Base-by-base conservation (phyloP, 2,113 vertebrate species). In the Hemichromis elongatus region DNA sequence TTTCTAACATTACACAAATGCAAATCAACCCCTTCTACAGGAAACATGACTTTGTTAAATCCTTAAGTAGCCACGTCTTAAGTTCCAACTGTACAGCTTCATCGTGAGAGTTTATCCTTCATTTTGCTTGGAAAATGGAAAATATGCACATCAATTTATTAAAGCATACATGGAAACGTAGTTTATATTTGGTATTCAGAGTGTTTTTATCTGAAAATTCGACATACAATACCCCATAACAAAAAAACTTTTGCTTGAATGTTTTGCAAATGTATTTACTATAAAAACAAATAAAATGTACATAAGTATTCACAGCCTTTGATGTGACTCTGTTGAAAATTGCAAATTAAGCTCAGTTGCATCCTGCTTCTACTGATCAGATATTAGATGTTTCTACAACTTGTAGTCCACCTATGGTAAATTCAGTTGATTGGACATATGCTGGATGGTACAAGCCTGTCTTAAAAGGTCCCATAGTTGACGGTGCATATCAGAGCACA, bases 171-270 rank as follows among this genome's bases (percentile, higher is more conserved):
- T 0, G 0, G 28, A 59, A 59, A 10, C 56, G n/a, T n/a, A n/a
- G n/a, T n/a, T n/a, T n/a, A n/a, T n/a, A n/a, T n/a, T 18, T 18
- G 30, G 0, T 30, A 59, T 57, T 30, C 33, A 35, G 33, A 4
- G 55, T 57, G 1, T 26, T 55, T 26, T 26, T 57, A 28, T 26
- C 26, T 1, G 0, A 30, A 59, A 59, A 18, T 30, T 59, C 56
- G 30, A 59, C 26, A 18, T 30, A 30, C 56, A 59, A 2, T 57
- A 2, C 28, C 7, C 14, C 56, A 59, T 6, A n/a, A 30, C n/a
- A 10, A 63, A 63, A 35, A 30, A 59, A 5, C 14, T 1, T 30
- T 1, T 30, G 56, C 26, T 59, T 30, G 1, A 30, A 6, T 18
- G 30, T 6, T 59, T 59, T 59, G 28, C 56, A 1, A 59, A 59